These are phyloP conservation scores for Triplophysa siluroides DNA, from an alignment of 2,113 vertebrate genomes.

Conservation along the genomic window DNA sequence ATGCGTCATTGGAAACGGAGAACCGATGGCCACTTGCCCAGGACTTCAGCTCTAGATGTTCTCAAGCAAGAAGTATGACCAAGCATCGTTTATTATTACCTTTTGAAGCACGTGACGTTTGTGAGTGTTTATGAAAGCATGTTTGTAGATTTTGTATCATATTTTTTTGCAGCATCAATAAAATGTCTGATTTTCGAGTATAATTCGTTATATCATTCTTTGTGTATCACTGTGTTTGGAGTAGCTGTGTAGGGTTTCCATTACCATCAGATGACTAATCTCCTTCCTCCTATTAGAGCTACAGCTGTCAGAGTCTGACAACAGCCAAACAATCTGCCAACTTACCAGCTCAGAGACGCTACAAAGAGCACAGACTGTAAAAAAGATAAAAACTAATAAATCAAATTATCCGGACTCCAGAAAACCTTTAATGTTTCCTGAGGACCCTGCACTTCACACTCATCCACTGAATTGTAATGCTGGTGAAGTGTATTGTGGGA, in stretches of 20 bases:
- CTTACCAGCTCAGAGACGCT: neutral
- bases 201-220: neutral
- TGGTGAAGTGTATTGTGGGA: conserved; percentile 14
- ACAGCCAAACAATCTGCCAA: conserved; percentile 23
- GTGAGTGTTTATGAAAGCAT: no score
- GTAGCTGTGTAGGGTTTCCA: conserved; percentile 52
- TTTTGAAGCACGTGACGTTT: neutral
- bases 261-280: conserved; percentile 62
- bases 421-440: neutral
- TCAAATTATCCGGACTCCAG: neutral
- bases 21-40: conserved; percentile 25
- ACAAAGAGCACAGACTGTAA: no score
- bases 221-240: neutral
- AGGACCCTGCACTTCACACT: neutral
- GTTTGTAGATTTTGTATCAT: neutral
- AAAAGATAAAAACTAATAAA: no score
- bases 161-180: conserved; percentile 9
- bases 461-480: neutral
- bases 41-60: conserved; percentile 27
- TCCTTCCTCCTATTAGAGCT: conserved; percentile 36
- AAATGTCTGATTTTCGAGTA: neutral
- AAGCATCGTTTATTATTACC: neutral
- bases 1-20: conserved; percentile 15
- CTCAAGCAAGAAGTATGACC: conserved; percentile 19
- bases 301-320: conserved; percentile 39